phyloP scores from a whole-genome alignment of 2,888 invertebrate genomes.

The Standfussiana lucernea region DNA sequence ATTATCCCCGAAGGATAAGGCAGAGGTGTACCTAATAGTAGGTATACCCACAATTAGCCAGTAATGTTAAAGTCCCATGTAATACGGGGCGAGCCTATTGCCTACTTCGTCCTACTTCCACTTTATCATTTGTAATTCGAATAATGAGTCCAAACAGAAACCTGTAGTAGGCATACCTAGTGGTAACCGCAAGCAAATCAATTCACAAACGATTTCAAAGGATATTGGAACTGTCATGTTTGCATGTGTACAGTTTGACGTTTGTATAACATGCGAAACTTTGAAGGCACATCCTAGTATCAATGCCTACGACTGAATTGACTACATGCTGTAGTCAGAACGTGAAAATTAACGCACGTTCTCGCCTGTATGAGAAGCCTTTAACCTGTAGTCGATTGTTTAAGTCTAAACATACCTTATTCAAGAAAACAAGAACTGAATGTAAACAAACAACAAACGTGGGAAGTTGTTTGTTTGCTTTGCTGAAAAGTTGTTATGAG shows the following conservation, averaged over 20 bases:
- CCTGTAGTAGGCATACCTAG: not conserved
- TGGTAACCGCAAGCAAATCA: not conserved
- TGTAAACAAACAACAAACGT: conserved; percentile 16
- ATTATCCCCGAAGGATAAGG: too few relatives aligned
- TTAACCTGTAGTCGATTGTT: not conserved
- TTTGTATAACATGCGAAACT: not conserved
- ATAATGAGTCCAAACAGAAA: not conserved
- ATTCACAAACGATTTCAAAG: not conserved
- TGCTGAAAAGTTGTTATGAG: not conserved
- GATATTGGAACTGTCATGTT: not conserved
- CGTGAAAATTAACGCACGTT: not conserved
- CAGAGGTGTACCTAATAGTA: too few relatives aligned
- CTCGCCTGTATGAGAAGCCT: not conserved
- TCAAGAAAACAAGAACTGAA: conserved; percentile 19
- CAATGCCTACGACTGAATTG: not conserved
- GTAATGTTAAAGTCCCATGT: too few relatives aligned
- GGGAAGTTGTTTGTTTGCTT: conserved; percentile 19
- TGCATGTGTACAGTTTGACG: not conserved
- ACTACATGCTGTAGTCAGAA: not conserved
- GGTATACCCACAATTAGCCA: too few relatives aligned
- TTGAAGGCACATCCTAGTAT: not conserved
- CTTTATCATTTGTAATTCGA: not conserved
- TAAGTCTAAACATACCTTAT: conserved; percentile 18
- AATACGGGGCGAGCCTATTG: too few relatives aligned
- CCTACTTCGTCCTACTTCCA: too few relatives aligned